Evolutionary conservation across 2,797 vertebrate genomes (phyloP).

Genomic region (Parauchenoglanis ngamensis): DNA sequence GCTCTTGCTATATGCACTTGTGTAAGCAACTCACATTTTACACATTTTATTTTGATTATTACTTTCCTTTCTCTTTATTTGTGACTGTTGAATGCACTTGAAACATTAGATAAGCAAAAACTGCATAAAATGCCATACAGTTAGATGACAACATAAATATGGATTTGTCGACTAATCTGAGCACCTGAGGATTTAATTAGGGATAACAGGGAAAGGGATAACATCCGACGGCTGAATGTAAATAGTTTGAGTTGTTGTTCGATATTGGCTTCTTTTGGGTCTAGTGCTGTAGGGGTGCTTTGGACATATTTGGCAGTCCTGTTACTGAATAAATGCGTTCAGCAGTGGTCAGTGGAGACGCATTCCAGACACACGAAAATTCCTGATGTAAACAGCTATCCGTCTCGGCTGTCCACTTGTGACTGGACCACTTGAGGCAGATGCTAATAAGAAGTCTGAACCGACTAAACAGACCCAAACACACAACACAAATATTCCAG

Average conservation of each 20-base stretch:
- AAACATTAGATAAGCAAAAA: neutral
- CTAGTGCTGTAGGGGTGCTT: too few relatives aligned
- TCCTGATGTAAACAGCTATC: slow-evolving; percentile 3
- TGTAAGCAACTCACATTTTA: neutral
- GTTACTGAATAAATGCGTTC: neutral
- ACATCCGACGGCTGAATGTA: neutral
- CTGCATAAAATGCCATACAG: neutral
- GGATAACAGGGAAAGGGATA: neutral
- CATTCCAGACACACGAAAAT: neutral
- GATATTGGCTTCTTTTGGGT: neutral
- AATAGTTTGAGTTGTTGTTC: slow-evolving; percentile 1
- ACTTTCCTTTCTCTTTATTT: neutral
- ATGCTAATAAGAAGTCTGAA: neutral
- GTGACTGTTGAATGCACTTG: neutral
- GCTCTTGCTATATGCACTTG: neutral
- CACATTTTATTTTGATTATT: neutral
- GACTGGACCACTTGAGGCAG: neutral
- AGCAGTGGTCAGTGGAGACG: neutral
- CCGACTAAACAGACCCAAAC: neutral
- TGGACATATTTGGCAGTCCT: neutral
- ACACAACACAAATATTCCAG: slow-evolving; percentile 8
- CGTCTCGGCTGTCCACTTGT: slow-evolving; percentile 3
- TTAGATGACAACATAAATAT: neutral
- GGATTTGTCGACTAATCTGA: neutral
- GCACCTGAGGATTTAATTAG: neutral